These are phyloP conservation scores for Trachythela sp. DNA, from an alignment of 64 coral and sea anemone genomes.

Conservation along the genomic window DNA sequence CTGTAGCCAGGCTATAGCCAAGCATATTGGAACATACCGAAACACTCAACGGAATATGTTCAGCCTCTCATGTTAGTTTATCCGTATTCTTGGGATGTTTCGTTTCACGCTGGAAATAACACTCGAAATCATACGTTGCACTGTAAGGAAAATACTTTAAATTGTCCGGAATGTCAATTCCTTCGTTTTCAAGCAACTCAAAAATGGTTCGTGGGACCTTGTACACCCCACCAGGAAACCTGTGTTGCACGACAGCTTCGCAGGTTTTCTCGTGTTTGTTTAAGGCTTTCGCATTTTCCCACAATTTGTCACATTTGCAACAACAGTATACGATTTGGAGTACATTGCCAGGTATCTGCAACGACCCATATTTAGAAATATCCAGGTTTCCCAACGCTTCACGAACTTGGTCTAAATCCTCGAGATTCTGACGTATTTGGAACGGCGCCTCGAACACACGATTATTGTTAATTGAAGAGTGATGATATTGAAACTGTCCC, in stretches of 20 bases:
- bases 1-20: too few relatives aligned
- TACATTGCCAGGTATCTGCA: conserved; percentile 48
- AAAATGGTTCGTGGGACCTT: conserved; percentile 14
- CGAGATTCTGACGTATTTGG: neutral
- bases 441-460: neutral
- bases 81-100: conserved; percentile 1
- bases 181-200: conserved; percentile 20
- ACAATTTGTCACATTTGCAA: conserved; percentile 50
- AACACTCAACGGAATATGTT: too few relatives aligned
- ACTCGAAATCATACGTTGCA: conserved; percentile 26
- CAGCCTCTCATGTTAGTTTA: neutral
- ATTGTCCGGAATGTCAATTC: neutral
- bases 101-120: neutral
- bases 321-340: conserved; percentile 50
- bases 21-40: too few relatives aligned
- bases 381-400: conserved; percentile 27
- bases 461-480: neutral
- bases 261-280: too few relatives aligned
- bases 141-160: conserved; percentile 13
- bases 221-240: conserved; percentile 28
- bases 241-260: conserved; percentile 13
- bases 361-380: conserved; percentile 41
- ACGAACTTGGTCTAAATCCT: neutral
- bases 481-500: neutral
- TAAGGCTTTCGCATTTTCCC: conserved; percentile 13